A percentile compares a stretch with the other conserved stretches of the same genome.
phyloP scores from a whole-genome alignment of 2,113 vertebrate genomes.

The Rhineura floridana region DNA sequence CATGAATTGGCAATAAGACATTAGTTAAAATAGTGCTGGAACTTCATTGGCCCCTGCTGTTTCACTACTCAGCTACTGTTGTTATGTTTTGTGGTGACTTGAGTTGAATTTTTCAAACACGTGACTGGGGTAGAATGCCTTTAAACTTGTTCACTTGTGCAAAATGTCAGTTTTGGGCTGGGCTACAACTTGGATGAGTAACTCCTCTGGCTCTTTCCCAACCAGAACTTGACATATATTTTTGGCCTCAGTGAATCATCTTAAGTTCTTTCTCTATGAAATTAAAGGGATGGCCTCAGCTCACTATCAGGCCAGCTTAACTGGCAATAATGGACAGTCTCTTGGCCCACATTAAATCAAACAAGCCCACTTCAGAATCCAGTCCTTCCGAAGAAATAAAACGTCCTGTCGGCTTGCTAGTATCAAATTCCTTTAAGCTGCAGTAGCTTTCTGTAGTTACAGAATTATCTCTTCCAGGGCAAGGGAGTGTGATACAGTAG shows the following conservation, averaged over 20 bases:
- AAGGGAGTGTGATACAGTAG: too few relatives aligned
- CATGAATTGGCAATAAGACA: slow-evolving; percentile 35
- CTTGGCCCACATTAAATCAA: slow-evolving; percentile 34
- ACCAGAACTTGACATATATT: slow-evolving; percentile 66
- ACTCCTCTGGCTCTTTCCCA: slow-evolving; percentile 69
- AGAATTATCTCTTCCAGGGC: background rate
- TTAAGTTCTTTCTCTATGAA: slow-evolving; percentile 38
- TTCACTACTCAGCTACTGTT: slow-evolving; percentile 43
- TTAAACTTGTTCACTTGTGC: slow-evolving; percentile 60
- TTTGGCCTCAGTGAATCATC: slow-evolving; percentile 77
- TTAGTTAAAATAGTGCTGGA: slow-evolving; percentile 41
- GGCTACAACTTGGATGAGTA: slow-evolving; percentile 68
- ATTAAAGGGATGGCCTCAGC: slow-evolving; percentile 49
- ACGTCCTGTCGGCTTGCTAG: background rate
- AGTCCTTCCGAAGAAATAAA: slow-evolving; percentile 10
- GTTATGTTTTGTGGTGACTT: slow-evolving; percentile 34
- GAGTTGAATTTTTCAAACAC: slow-evolving; percentile 46
- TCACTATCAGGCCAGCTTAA: slow-evolving; percentile 39
- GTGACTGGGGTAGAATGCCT: slow-evolving; percentile 36
- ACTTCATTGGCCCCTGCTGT: slow-evolving; percentile 29
- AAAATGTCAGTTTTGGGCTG: slow-evolving; percentile 73
- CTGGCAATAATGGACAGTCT: slow-evolving; percentile 34
- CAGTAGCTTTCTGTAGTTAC: slow-evolving; percentile 13
- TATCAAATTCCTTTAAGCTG: background rate
- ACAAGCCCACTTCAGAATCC: slow-evolving; percentile 9